phyloP scores from a whole-genome alignment of 2,113 vertebrate genomes.

The Octodon degus region DNA sequence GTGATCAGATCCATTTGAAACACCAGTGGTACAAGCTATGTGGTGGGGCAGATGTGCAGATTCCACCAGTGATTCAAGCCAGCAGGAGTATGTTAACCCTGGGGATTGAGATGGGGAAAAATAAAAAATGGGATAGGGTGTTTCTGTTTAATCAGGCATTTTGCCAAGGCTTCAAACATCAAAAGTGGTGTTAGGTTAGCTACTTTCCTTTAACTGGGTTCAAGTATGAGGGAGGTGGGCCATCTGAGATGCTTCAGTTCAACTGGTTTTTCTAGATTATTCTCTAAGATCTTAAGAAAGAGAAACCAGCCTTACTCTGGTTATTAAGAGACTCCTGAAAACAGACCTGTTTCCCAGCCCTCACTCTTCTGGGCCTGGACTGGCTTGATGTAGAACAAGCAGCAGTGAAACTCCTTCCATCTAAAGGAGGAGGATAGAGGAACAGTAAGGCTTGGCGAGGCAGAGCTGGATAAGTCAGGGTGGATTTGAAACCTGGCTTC shows the following conservation, averaged over 20 bases:
- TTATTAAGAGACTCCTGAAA: background rate
- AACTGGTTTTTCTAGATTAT: slow-evolving; percentile 55
- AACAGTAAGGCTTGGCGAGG: background rate
- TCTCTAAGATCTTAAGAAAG: slow-evolving; percentile 21
- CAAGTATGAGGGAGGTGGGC: background rate
- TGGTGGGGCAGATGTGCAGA: background rate
- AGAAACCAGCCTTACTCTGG: slow-evolving; percentile 33
- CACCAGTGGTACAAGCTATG: background rate
- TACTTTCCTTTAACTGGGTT: background rate
- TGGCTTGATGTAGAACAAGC: background rate
- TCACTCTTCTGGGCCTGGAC: slow-evolving; percentile 4
- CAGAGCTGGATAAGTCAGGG: background rate
- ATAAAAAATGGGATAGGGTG: background rate
- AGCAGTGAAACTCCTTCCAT: background rate
- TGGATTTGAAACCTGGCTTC: background rate
- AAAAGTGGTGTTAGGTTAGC: background rate
- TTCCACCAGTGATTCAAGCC: background rate
- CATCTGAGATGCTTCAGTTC: slow-evolving; percentile 44
- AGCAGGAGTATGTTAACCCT: background rate
- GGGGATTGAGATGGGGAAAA: background rate
- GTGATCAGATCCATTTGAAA: background rate
- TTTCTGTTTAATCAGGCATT: background rate
- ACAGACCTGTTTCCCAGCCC: background rate
- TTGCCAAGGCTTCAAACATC: background rate
- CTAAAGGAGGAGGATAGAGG: background rate